Evolutionary conservation across 2,797 vertebrate species (phyloP), one percentile per base, ranked within the genome.

Genomic region (Nasua narica): DNA sequence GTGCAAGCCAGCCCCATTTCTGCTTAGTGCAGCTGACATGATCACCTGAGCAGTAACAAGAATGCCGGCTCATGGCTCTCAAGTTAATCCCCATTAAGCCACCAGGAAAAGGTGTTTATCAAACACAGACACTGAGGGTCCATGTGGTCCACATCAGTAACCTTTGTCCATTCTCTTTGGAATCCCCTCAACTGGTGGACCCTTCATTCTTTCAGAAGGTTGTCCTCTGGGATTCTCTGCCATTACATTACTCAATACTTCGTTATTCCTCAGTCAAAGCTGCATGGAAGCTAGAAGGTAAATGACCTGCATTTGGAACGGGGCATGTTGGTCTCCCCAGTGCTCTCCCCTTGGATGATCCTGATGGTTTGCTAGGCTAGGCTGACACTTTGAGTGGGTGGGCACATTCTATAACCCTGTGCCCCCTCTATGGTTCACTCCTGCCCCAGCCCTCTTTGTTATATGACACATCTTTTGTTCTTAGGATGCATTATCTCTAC

Each of bases 81-180:
- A n/a, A 90, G 70, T 96, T 92, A 97, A 97, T 96, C 62, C 65
- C 76, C 25, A 56, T 92, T 93, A 76, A 97, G 86, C 65, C 74
- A 35, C 50, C 84, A 40, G 0, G 0, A 16, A 48, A 70, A 62
- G 70, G 77, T 10, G 2, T 97, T 81, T 18, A 32, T 79, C 96
- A 94, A 79, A 69, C 43, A 50, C 16, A 13, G 97, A 92, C 77
- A 91, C 35, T 62, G 58, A 62, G 58, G 67, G 40, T 70, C 87
- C 40, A 76, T 40, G 27, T 37, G 91, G 52, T 1, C 0, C 69
- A 77, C 83, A 96, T 72, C 88, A 90, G 35, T 35, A 70, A 82
- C 11, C 58, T 82, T 91, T 95, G 93, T 46, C n/a, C 74, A 46
- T 95, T 97, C 25, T 50, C 94, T 87, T 95, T 97, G 85, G 96